phyloP scores from a whole-genome alignment of 2,797 vertebrate genomes.

The Manis pentadactyla region DNA sequence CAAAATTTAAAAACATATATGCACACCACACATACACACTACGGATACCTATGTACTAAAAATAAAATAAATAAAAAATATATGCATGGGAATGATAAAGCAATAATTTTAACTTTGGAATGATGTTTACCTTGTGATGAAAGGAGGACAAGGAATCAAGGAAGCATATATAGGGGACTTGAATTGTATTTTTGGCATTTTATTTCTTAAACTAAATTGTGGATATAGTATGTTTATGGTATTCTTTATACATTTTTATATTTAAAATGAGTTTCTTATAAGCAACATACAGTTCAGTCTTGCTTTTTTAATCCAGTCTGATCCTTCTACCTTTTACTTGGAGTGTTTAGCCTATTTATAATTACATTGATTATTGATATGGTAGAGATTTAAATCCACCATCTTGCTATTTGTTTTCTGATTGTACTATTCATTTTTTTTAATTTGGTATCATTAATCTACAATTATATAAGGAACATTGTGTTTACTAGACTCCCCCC shows the following conservation, averaged over 20 bases:
- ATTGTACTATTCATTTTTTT: background rate
- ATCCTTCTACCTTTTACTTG: background rate
- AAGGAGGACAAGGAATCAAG: background rate
- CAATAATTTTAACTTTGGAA: background rate
- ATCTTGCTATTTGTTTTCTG: background rate
- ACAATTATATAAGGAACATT: no score
- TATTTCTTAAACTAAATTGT: background rate
- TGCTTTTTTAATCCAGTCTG: background rate
- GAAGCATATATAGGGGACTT: background rate
- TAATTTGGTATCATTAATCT: no score
- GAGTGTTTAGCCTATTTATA: background rate
- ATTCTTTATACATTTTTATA: background rate
- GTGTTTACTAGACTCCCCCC: no score
- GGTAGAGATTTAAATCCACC: background rate
- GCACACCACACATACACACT: background rate
- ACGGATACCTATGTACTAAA: background rate
- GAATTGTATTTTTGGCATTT: background rate
- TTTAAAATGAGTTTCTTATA: background rate
- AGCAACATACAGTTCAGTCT: background rate
- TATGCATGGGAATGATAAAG: background rate
- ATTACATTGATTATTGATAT: background rate
- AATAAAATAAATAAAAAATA: background rate
- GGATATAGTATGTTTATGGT: background rate
- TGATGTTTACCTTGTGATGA: background rate
- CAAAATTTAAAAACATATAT: conserved; percentile 9